Conservation (phyloP, 2,797 vertebrate species). For the Sphaeramia orbicularis region DNA sequence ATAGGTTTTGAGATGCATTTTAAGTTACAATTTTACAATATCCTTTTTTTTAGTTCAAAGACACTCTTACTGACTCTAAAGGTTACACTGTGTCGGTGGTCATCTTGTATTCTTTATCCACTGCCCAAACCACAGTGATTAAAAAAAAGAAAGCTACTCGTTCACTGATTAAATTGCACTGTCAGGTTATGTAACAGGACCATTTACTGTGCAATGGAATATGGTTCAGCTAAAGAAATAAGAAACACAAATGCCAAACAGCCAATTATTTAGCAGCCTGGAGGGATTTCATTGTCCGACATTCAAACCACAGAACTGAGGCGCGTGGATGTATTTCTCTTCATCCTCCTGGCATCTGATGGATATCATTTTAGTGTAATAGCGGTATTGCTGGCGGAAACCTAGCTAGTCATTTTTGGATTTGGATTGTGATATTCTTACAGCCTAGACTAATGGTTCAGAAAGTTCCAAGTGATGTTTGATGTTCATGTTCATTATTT, state of each 20-base stretch:
- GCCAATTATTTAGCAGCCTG: conserved; percentile 79
- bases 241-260: conserved; percentile 77
- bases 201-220: conserved; percentile 57
- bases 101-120: conserved; percentile 7
- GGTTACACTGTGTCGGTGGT: not conserved
- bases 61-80: too few relatives aligned
- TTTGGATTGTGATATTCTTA: conserved; percentile 6
- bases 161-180: conserved; percentile 48
- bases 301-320: conserved; percentile 54
- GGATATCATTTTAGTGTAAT: conserved; percentile 26
- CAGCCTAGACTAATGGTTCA: too few relatives aligned
- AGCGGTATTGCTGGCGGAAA: conserved; percentile 19
- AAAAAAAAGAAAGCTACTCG: conserved; percentile 14
- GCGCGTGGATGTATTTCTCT: conserved; percentile 40
- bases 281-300: conserved; percentile 62
- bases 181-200: conserved; percentile 62
- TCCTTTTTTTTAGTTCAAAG: too few relatives aligned
- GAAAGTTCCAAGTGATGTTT: too few relatives aligned
- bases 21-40: too few relatives aligned
- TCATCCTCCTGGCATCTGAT: conserved; percentile 34
- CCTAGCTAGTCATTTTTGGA: conserved; percentile 2
- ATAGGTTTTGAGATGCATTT: too few relatives aligned
- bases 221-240: conserved; percentile 55
- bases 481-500: too few relatives aligned
- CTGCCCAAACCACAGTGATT: conserved; percentile 26